phyloP scores from a whole-genome alignment of 2,113 vertebrate genomes.

The Nyctibius bracteatus region DNA sequence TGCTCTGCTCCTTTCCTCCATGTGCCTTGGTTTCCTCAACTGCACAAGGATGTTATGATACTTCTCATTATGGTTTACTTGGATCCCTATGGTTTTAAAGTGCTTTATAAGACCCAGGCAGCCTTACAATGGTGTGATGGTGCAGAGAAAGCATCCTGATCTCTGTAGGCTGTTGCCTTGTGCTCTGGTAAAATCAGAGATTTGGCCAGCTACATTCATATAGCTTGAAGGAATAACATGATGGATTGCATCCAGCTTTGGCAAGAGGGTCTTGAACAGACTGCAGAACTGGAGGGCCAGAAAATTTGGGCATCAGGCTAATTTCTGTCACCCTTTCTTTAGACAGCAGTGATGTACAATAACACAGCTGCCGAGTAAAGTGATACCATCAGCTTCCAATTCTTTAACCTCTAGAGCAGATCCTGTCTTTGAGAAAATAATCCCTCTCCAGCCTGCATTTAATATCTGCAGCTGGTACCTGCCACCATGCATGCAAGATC shows the following conservation, averaged over 20 bases:
- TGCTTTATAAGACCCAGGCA: not conserved
- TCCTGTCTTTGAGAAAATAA: conserved; percentile 5
- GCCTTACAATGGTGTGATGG: not conserved
- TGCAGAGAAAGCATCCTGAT: not conserved
- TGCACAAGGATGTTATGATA: not conserved
- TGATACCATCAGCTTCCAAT: not conserved
- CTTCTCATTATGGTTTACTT: not conserved
- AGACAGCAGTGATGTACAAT: not conserved
- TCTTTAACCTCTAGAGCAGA: not conserved
- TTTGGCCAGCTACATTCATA: not conserved
- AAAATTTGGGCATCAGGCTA: not conserved
- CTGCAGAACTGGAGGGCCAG: not conserved
- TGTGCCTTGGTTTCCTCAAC: not conserved
- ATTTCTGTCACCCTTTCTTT: not conserved
- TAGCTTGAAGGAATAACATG: not conserved
- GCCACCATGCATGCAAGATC: not conserved
- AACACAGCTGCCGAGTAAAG: conserved; percentile 5
- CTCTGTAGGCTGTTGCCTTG: not conserved
- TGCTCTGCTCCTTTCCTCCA: not conserved
- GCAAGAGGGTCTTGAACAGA: not conserved
- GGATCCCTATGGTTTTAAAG: not conserved
- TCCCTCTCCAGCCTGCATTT: not conserved
- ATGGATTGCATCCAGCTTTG: not conserved
- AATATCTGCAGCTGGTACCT: not conserved
- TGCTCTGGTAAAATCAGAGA: not conserved